Conservation (phyloP, 2,797 vertebrate genomes). For the Craterocephalus amniculus region DNA sequence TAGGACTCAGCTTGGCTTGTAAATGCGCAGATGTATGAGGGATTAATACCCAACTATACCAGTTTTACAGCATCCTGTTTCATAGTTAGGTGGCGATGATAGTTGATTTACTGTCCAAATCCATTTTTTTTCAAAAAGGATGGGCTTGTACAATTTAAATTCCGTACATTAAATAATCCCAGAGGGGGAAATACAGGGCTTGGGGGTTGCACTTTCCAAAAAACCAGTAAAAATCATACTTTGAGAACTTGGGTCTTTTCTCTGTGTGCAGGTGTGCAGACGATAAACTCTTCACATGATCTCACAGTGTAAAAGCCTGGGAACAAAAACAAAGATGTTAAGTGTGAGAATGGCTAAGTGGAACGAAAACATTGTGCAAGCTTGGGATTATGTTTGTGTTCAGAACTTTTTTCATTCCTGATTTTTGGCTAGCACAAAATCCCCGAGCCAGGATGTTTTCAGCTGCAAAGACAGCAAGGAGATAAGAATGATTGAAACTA, state of each 20-base stretch:
- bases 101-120: not conserved
- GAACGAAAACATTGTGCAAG: slow-evolving; percentile 36
- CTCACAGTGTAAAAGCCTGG: not conserved
- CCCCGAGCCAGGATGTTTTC: slow-evolving; percentile 4
- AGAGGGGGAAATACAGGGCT: no score
- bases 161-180: no score
- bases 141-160: not conserved
- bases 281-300: slow-evolving; percentile 7
- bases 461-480: not conserved
- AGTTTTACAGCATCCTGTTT: not conserved
- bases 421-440: slow-evolving; percentile 26
- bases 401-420: slow-evolving; percentile 27
- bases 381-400: slow-evolving; percentile 16
- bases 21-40: not conserved
- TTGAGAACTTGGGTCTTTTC: not conserved
- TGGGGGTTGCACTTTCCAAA: no score
- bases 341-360: slow-evolving; percentile 1
- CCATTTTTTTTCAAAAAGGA: not conserved
- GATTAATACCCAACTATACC: not conserved
- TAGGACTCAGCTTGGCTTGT: not conserved
- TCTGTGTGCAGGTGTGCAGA: not conserved
- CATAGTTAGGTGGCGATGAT: not conserved
- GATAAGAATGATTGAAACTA: slow-evolving; percentile 6
- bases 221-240: not conserved
- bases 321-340: not conserved